Percentiles rank a stretch among this genome's conserved stretches.
phyloP scores from a whole-genome alignment of 2,797 vertebrate species.

The Australoheros facetus region DNA sequence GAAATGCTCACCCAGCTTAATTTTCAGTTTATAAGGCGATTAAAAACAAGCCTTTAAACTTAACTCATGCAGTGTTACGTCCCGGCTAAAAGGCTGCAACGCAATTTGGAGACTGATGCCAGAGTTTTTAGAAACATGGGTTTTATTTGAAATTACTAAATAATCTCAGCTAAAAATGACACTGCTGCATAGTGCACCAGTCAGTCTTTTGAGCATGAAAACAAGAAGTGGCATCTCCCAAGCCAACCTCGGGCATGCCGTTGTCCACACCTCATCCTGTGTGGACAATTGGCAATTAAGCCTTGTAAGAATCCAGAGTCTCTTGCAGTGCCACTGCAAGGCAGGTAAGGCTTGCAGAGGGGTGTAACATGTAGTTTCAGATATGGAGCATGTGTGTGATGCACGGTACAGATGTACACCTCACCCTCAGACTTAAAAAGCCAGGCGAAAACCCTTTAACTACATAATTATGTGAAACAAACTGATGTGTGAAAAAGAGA shows the following conservation, averaged over 20 bases:
- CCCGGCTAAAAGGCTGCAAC: too few species aligned
- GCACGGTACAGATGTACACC: conserved; percentile 4
- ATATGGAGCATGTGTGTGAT: not conserved
- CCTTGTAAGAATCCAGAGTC: not conserved
- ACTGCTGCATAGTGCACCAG: too few species aligned
- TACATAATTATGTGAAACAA: conserved; percentile 57
- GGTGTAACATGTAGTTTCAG: conserved; percentile 50
- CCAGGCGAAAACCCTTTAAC: conserved; percentile 45
- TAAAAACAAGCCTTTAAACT: conserved; percentile 60
- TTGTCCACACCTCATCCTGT: not conserved
- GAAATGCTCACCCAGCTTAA: conserved; percentile 49
- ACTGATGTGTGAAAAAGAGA: conserved; percentile 38
- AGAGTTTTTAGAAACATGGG: too few species aligned
- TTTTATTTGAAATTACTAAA: not conserved
- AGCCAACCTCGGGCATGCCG: not conserved
- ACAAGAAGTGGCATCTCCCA: not conserved
- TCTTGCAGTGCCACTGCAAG: not conserved
- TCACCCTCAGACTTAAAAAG: conserved; percentile 27
- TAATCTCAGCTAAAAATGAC: not conserved
- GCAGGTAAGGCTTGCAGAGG: not conserved
- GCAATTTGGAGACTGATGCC: too few species aligned
- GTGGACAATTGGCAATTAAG: not conserved
- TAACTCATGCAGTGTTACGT: not conserved
- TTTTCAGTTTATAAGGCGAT: conserved; percentile 65
- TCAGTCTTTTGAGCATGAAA: not conserved